Evolutionary conservation across 2,888 invertebrate species (phyloP), one percentile per base, ranked within the genome.

Genomic region (Drosophila affinis): DNA sequence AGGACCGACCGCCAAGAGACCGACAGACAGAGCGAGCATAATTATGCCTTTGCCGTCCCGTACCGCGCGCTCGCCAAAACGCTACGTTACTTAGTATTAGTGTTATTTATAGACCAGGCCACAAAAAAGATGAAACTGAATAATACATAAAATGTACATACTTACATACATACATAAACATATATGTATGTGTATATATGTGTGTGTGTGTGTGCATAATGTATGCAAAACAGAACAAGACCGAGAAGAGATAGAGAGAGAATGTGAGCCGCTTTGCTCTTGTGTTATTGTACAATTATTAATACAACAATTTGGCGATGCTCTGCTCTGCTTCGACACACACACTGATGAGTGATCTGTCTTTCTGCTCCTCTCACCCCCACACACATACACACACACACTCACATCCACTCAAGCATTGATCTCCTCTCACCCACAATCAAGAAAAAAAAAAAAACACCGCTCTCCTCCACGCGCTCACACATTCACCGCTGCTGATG

Each of bases 91-190:
- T 53, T 17, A 34, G 59, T 54, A 54, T 61, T 61, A 48, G 61
- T 69, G 51, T 54, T 71, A 71, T 71, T 70, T 71, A 70, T 71
- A 71, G 70, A 70, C 46, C 39, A 62, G 55, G 46, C 56, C 45
- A 68, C 54, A 55, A 54, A 51, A 61, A 10, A 53, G 18, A 44
- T 39, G 9, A 49, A 34, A 10, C 54, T 45, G n/a, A 54, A 55
- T 17, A 52, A 27, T 24, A 39, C 52, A 52, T 64, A 68, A 65
- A 48, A 68, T 52, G 48, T 52, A 65, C 53, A 54, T 54, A 58
- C 49, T 24, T 24, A 34, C 52, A 52, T 6, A 27, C 27, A 27
- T 27, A 7, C 52, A 52, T 9, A 27, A 1, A 27, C 4, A 7
- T 64, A 45, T 29, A 46, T 47, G 27, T 46, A 34, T 47, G 27